Evolutionary conservation across 1,140 invertebrate genomes (phyloP), one percentile per base, ranked within the genome.

Genomic region (Anoplophora glabripennis): DNA sequence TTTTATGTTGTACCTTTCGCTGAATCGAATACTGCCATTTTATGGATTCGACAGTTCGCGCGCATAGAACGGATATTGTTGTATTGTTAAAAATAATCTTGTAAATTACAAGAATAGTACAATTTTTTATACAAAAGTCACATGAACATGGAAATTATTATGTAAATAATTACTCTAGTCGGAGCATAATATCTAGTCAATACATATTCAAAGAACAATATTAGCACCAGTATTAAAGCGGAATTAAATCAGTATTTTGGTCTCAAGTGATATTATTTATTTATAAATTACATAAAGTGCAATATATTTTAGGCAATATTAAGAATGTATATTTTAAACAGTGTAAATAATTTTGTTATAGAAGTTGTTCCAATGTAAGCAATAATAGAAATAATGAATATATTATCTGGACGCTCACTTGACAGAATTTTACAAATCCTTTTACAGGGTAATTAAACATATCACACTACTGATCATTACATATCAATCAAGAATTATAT

Each of bases 41-140:
- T 5, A 28, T 28, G 5, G 21, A 3, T 28, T 28, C 21, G 3
- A n/a, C 21, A 28, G 21, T 9, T 9, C 45, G 8, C 15, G 18
- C 10, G 7, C 10, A n/a, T 4, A 18, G 8, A 11, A 36, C 11
- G 33, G 47, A 48, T 36, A 17, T 14, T 11, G 34, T 45, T 15
- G 46, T 59, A 34, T 52, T 44, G 46, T 47, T 48, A 59, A 38
- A 52, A 55, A 45, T 35, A 62, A 57, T 61, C 61, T 68, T 68
- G 66, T 72, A 68, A 63, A 66, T 66, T 70, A 63, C 49, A 66
- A 63, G 53, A 61, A 68, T 71, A 73, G 71, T 73, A 73, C 71
- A 73, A 73, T 68, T 73, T 71, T 73, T 71, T 67, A 69, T 63
- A 69, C 56, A 44, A 54, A 54, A 37, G 49, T 62, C 57, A 56